These are phyloP conservation scores for Drosophila setosimentum DNA, from an alignment of 2,888 invertebrate genomes.

Conservation along the genomic window DNA sequence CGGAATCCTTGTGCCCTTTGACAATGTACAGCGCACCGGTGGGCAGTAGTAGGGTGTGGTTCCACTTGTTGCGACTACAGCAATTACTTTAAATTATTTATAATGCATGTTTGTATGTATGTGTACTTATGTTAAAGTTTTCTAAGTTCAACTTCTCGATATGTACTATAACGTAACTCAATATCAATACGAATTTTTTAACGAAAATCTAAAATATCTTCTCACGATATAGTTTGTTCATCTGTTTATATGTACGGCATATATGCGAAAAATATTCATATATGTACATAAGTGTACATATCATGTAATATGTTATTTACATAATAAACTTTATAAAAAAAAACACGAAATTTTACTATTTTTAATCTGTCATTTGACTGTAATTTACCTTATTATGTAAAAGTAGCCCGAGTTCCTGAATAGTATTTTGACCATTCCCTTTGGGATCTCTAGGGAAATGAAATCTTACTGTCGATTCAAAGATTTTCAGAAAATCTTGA, in stretches of 20 bases:
- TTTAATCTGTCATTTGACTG: not conserved
- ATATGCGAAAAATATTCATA: constrained; percentile 16
- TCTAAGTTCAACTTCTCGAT: constrained; percentile 29
- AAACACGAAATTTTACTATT: constrained; percentile 3
- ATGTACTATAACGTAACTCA: constrained; percentile 17
- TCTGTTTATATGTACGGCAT: not conserved
- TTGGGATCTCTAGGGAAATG: no score
- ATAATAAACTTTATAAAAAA: constrained; percentile 51
- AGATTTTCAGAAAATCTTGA: no score
- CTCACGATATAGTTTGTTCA: constrained; percentile 4
- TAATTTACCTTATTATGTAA: no score
- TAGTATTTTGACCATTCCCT: no score
- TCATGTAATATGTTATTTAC: constrained; percentile 45
- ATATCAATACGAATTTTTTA: constrained; percentile 42
- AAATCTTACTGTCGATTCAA: no score
- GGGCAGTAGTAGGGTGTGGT: constrained; percentile 50
- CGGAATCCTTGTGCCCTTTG: constrained; percentile 83
- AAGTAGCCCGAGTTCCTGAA: no score
- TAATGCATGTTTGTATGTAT: constrained; percentile 61
- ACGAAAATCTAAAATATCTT: constrained; percentile 6
- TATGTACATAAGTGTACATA: constrained; percentile 32
- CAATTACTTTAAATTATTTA: constrained; percentile 78
- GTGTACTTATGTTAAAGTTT: constrained; percentile 62
- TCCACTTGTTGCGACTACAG: constrained; percentile 12
- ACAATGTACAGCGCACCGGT: constrained; percentile 72